These are phyloP conservation scores for Scaptodrosophila latifasciaeformis DNA, from an alignment of 2,888 invertebrate species.

Conservation along the genomic window DNA sequence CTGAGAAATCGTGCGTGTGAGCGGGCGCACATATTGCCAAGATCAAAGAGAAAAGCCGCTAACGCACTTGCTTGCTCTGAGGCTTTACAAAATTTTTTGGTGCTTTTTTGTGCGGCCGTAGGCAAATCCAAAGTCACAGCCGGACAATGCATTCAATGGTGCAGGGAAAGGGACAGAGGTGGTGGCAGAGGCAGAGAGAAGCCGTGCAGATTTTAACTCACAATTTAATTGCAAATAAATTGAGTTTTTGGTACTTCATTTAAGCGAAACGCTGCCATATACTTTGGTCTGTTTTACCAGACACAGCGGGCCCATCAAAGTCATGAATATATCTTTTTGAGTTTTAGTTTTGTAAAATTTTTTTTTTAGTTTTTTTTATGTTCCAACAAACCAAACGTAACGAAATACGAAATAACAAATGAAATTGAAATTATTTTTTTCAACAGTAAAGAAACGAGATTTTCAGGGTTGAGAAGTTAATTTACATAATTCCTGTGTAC, in stretches of 20 bases:
- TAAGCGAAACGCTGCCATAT: constrained; percentile 65
- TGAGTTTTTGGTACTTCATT: constrained; percentile 74
- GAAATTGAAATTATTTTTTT: constrained; percentile 60
- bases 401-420: constrained; percentile 66
- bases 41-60: constrained; percentile 56
- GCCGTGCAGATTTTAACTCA: constrained; percentile 43
- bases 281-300: constrained; percentile 11
- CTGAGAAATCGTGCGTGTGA: constrained; percentile 30
- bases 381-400: constrained; percentile 39
- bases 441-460: background rate
- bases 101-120: background rate
- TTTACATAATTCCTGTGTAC: background rate
- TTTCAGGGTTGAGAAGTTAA: background rate
- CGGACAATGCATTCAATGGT: constrained; percentile 25
- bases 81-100: background rate
- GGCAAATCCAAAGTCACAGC: constrained; percentile 16
- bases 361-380: constrained; percentile 29
- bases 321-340: constrained; percentile 29
- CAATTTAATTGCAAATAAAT: constrained; percentile 75
- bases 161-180: too few relatives aligned
- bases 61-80: constrained; percentile 45
- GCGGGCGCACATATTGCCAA: constrained; percentile 28
- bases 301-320: constrained; percentile 60
- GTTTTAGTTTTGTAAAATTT: constrained; percentile 26
- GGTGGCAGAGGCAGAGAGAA: constrained; percentile 25